Percentiles rank a stretch among this genome's conserved stretches.
These are phyloP conservation scores for Drosophila algonquin DNA, from an alignment of 2,888 invertebrate genomes.

Conservation along the genomic window DNA sequence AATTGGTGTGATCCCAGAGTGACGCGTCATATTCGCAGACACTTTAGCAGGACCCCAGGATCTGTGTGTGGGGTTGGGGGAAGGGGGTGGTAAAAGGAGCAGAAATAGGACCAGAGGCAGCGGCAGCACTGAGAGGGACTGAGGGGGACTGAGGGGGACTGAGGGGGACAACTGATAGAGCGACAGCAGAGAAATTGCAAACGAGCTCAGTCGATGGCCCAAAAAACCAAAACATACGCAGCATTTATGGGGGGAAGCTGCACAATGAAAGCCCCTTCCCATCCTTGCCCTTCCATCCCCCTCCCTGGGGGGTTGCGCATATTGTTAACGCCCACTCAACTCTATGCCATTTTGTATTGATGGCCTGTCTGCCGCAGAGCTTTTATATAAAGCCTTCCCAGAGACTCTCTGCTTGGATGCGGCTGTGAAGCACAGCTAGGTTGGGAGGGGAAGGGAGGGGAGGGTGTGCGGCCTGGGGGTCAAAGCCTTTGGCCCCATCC, in stretches of 20 bases:
- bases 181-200: constrained; percentile 78
- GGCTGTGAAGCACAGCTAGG: constrained; percentile 18
- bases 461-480: constrained; percentile 41
- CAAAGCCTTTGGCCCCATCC: constrained; percentile 74
- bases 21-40: constrained; percentile 78
- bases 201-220: constrained; percentile 78
- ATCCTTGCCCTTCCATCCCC: not conserved
- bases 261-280: constrained; percentile 61
- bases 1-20: constrained; percentile 81
- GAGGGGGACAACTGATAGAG: constrained; percentile 61
- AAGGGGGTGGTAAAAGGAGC: constrained; percentile 19
- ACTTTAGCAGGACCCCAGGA: constrained; percentile 63
- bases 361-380: constrained; percentile 80
- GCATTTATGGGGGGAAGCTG: constrained; percentile 76
- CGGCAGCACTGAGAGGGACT: too few relatives aligned
- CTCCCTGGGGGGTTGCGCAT: constrained; percentile 41
- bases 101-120: constrained; percentile 3
- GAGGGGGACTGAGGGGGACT: constrained; percentile 14
- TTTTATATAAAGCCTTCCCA: constrained; percentile 76
- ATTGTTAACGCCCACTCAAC: constrained; percentile 79
- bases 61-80: constrained; percentile 17
- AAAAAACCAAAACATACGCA: constrained; percentile 79
- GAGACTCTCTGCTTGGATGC: constrained; percentile 58
- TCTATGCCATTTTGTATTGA: constrained; percentile 80
- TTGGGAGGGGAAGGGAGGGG: not conserved